Percentiles rank a stretch among this genome's conserved stretches.
These are phyloP conservation scores for Diplosoma virens DNA, from an alignment of 23 tunicate species.

Conservation along the genomic window DNA sequence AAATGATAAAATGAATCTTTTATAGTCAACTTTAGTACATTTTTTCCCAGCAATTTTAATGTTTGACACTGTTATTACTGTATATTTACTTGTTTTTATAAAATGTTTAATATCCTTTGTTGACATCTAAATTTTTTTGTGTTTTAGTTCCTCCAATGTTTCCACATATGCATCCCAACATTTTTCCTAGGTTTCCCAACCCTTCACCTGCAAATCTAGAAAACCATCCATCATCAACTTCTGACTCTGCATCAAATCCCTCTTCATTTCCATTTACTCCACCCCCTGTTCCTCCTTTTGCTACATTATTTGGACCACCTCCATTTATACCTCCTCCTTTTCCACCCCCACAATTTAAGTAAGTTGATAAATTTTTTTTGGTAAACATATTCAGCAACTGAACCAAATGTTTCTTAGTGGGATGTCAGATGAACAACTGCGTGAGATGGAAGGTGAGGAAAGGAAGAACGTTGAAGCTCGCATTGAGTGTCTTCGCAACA, in stretches of 20 bases:
- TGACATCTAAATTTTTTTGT: too few relatives aligned
- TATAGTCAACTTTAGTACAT: too few relatives aligned
- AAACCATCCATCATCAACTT: background rate
- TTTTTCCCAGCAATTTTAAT: too few relatives aligned
- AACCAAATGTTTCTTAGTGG: slow-evolving; percentile 42
- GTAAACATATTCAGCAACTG: background rate
- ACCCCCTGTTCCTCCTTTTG: slow-evolving; percentile 20
- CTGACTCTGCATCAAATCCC: background rate
- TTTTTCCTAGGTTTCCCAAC: slow-evolving; percentile 14
- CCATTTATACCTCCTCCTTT: slow-evolving; percentile 65
- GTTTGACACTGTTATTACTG: too few relatives aligned
- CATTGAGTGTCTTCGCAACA: slow-evolving; percentile 76
- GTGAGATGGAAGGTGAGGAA: slow-evolving; percentile 75
- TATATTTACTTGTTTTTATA: too few relatives aligned
- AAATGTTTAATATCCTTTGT: too few relatives aligned
- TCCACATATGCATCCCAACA: slow-evolving; percentile 17
- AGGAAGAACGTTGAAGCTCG: slow-evolving; percentile 70
- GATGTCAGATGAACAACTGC: slow-evolving; percentile 71
- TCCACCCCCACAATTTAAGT: slow-evolving; percentile 59
- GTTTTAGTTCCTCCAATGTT: slow-evolving; percentile 36
- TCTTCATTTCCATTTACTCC: slow-evolving; percentile 7
- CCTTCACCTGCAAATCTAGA: background rate
- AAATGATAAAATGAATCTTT: too few relatives aligned
- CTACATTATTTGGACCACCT: slow-evolving; percentile 37
- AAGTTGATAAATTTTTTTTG: background rate